phyloP scores from a whole-genome alignment of 2,113 vertebrate genomes.

The Carettochelys insculpta region DNA sequence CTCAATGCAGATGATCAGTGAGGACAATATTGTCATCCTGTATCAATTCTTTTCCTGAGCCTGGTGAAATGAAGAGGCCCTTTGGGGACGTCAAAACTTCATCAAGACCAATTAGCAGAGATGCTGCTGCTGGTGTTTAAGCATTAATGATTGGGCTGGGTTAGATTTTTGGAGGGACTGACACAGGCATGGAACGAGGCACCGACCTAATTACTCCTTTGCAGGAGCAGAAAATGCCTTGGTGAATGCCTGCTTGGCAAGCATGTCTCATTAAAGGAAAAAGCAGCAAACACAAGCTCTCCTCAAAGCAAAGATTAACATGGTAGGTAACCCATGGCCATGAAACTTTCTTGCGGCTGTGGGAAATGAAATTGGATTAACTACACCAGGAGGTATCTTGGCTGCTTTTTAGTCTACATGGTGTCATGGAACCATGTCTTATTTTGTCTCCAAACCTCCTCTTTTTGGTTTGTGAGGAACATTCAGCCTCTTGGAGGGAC shows the following conservation, averaged over 20 bases:
- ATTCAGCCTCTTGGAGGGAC: constrained; percentile 18
- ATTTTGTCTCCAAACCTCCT: constrained; percentile 31
- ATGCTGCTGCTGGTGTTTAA: constrained; percentile 79
- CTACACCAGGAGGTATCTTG: constrained; percentile 45
- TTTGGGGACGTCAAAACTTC: constrained; percentile 80
- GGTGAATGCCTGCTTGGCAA: constrained; percentile 84
- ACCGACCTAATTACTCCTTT: constrained; percentile 84
- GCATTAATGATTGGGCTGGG: constrained; percentile 80
- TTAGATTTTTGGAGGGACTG: constrained; percentile 76
- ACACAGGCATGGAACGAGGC: constrained; percentile 79
- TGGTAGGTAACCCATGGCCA: constrained; percentile 81
- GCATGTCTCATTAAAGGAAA: constrained; percentile 82
- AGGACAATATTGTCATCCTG: constrained; percentile 73
- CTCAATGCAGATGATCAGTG: constrained; percentile 62
- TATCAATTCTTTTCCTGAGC: constrained; percentile 71
- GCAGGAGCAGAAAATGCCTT: constrained; percentile 81
- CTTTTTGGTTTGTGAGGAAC: constrained; percentile 50
- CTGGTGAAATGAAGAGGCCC: constrained; percentile 75
- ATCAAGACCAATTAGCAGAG: constrained; percentile 83
- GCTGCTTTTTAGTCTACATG: constrained; percentile 44
- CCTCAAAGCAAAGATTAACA: constrained; percentile 77
- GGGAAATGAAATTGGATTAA: constrained; percentile 72
- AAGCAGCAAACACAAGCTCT: constrained; percentile 74
- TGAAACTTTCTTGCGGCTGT: constrained; percentile 72
- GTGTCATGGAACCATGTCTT: constrained; percentile 44